Percentiles rank a stretch among this genome's conserved stretches.
Evolutionary conservation across 2,888 invertebrate species (phyloP).

Genomic region (Odontomyia ornata): DNA sequence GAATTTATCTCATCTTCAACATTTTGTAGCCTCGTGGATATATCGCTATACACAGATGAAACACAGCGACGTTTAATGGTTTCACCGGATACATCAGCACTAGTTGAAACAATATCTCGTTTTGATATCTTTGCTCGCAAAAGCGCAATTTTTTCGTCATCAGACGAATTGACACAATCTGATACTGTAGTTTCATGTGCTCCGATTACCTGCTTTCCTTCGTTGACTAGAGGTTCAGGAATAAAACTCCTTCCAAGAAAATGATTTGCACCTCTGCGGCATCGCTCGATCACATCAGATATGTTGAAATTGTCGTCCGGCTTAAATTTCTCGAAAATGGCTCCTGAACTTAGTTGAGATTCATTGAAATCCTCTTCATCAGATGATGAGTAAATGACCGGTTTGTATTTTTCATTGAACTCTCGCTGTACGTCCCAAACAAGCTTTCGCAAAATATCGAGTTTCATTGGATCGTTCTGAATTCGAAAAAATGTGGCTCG

Average conservation of each 20-base stretch:
- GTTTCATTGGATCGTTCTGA: not conserved
- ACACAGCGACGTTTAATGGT: not conserved
- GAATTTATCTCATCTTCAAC: not conserved
- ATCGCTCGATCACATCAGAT: too few relatives aligned
- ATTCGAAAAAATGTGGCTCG: constrained; percentile 8
- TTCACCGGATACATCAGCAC: not conserved
- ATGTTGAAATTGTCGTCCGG: too few relatives aligned
- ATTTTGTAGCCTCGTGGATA: not conserved
- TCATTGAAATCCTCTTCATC: too few relatives aligned
- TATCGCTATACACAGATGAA: not conserved
- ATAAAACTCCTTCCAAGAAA: too few relatives aligned
- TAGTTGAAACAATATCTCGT: not conserved
- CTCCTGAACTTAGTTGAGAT: too few relatives aligned
- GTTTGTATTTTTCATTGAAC: not conserved
- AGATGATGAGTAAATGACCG: too few relatives aligned
- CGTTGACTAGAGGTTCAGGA: too few relatives aligned
- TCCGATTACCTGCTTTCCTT: too few relatives aligned
- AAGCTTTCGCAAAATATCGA: not conserved
- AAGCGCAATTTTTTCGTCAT: not conserved
- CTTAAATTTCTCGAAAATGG: too few relatives aligned
- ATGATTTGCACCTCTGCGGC: too few relatives aligned
- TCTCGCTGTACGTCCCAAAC: not conserved
- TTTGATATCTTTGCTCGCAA: not conserved
- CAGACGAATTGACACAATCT: too few relatives aligned
- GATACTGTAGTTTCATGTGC: too few relatives aligned